Evolutionary conservation across 1,140 invertebrate species (phyloP), one percentile per base, ranked within the genome.

Genomic region (Dinoponera quadriceps): DNA sequence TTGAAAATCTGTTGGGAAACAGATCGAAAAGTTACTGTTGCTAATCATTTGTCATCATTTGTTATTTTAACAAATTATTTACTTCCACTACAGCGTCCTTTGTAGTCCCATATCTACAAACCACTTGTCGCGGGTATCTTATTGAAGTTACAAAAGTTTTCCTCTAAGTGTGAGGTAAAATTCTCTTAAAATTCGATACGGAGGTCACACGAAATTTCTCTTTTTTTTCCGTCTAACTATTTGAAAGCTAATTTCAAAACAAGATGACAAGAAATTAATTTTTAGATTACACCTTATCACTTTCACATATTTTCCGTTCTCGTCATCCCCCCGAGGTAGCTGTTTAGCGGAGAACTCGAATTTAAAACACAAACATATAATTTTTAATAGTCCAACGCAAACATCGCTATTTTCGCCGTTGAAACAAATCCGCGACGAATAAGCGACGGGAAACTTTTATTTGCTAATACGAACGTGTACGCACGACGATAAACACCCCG

Each of bases 401-500:
- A 66, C 20, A 20, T 44, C 27, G 14, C 27, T 33, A 33, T 38
- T 54, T 51, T 62, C 33, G 7, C 14, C 0, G 51, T 11, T 20
- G 7, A 44, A 69, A 55, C 20, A 68, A 44, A 14, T 14, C 14
- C 1, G 11, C 2, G 22, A 33, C 33, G 33, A 33, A 33, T 38
- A 77, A 68, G 29, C 9, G 13, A 54, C 27, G 20, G 18, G 44
- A 57, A 69, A 69, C 44, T 69, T 48, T 44, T 16, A 75, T 75
- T 29, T 75, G 59, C 51, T 59, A 71, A 29, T 29, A 18, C 14
- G 59, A 44, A 44, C 38, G n/a, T 3, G 27, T 0, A 3, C 14
- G 54, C 22, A 22, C 25, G n/a, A 33, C 51, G 54, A 20, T 55
- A 55, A 55, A 20, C n/a, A n/a, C 13, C n/a, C 7, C 38, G 7